These are phyloP conservation scores for silkworm (Bombyx mori) DNA, from an alignment of 1,140 invertebrate genomes.

Conservation along the genomic window DNA sequence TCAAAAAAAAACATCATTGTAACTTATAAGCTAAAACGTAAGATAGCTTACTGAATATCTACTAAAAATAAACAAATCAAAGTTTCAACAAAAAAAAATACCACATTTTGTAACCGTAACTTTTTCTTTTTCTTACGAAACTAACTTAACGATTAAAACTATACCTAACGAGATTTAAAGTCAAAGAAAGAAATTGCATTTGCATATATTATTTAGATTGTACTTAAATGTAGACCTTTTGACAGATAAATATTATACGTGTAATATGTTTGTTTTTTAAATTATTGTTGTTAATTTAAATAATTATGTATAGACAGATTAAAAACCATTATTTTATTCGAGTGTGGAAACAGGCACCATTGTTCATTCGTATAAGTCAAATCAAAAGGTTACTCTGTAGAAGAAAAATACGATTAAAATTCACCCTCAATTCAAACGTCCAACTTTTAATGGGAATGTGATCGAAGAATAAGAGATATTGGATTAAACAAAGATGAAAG, in stretches of 20 bases:
- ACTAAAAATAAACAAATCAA: conserved; percentile 2
- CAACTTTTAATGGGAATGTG: no score
- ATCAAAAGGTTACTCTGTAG: no score
- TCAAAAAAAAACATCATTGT: conserved; percentile 8
- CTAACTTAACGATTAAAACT: conserved; percentile 23
- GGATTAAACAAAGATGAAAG: no score
- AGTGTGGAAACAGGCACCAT: neutral
- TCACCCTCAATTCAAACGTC: no score
- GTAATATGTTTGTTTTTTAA: conserved; percentile 3
- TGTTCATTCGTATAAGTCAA: no score
- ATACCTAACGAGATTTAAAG: conserved; percentile 52
- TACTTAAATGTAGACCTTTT: conserved; percentile 41
- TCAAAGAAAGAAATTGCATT: conserved; percentile 45
- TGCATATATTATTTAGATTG: conserved; percentile 24
- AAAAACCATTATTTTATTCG: conserved; percentile 5
- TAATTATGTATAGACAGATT: conserved; percentile 2
- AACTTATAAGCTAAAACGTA: conserved; percentile 4
- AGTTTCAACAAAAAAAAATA: conserved; percentile 1
- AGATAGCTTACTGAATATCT: neutral
- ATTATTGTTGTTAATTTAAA: conserved; percentile 1
- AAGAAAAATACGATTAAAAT: no score
- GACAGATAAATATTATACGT: no score
- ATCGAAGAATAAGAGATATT: no score
- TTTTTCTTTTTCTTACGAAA: neutral
- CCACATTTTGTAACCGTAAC: no score